Evolutionary conservation across 1,140 invertebrate species (phyloP), one percentile per base, ranked within the genome.

Genomic region (Agraylea sexmaculata): DNA sequence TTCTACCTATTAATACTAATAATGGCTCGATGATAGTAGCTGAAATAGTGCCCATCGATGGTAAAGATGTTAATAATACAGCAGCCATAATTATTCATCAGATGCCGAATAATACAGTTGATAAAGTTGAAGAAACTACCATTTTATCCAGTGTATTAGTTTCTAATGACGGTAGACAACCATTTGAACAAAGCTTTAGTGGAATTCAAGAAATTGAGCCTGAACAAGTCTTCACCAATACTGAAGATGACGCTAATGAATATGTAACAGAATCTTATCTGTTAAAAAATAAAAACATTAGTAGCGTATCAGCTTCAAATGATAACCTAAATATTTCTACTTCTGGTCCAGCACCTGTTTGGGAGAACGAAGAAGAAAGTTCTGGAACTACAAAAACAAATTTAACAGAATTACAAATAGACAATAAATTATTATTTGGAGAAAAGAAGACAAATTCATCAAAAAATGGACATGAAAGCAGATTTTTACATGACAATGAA

Each of bases 291-390:
- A 31, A 19, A 15, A 41, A 41, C 10, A 20, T n/a, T 20, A 23
- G 21, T 8, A 23, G 17, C 3, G 34, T n/a, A 15, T 12, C 33
- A 12, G 21, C 34, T 17, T 31, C 23, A 18, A 35, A 42, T n/a
- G 33, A 42, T 35, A 38, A 37, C 20, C 27, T 49, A 7, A 45
- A 40, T 25, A 40, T 45, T 22, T 4, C 27, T 4, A 31, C 45
- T 17, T 45, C 46, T 4, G 29, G 25, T 18, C 58, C 62, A 20
- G 60, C 60, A 12, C 60, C 60, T 15, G 61, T 62, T 41, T 64
- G 61, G 62, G 62, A 65, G 45, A 48, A 59, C 28, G 38, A 50
- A 13, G 58, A 60, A 37, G 35, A 36, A 18, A 52, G 57, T 10
- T 54, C 37, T 10, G 45, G 52, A 35, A 40, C 51, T 43, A 53